phyloP scores from a whole-genome alignment of 1,140 invertebrate genomes.

The Euwallacea similis region DNA sequence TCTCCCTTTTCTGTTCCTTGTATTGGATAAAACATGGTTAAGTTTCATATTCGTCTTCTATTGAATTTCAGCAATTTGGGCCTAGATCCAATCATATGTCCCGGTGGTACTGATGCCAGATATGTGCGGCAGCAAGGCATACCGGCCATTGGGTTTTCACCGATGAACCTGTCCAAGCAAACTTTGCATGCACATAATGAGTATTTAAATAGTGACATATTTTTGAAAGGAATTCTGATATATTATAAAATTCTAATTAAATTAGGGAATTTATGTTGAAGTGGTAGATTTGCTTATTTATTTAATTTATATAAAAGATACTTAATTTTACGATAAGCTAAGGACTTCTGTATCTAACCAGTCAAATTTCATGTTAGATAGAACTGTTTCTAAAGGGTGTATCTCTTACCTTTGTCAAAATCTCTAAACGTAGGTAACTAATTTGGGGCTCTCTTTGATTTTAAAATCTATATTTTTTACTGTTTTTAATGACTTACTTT shows the following conservation, averaged over 20 bases:
- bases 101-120: conserved; percentile 77
- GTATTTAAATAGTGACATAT: neutral
- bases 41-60: neutral
- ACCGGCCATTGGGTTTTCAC: conserved; percentile 77
- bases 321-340: too few species aligned
- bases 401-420: too few species aligned
- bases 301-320: too few species aligned
- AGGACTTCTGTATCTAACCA: too few species aligned
- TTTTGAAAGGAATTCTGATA: neutral
- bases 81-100: conserved; percentile 71
- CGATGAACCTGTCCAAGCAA: conserved; percentile 56
- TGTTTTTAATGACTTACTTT: too few species aligned
- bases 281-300: too few species aligned
- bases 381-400: too few species aligned
- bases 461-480: too few species aligned
- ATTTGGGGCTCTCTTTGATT: too few species aligned
- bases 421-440: too few species aligned
- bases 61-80: neutral
- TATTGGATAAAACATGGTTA: neutral
- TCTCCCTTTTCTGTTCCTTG: neutral
- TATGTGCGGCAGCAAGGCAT: conserved; percentile 68
- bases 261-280: neutral
- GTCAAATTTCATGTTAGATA: too few species aligned
- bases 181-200: neutral
- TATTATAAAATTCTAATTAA: neutral